Conservation (phyloP, 2,113 vertebrate genomes). For the Microtus pennsylvanicus region DNA sequence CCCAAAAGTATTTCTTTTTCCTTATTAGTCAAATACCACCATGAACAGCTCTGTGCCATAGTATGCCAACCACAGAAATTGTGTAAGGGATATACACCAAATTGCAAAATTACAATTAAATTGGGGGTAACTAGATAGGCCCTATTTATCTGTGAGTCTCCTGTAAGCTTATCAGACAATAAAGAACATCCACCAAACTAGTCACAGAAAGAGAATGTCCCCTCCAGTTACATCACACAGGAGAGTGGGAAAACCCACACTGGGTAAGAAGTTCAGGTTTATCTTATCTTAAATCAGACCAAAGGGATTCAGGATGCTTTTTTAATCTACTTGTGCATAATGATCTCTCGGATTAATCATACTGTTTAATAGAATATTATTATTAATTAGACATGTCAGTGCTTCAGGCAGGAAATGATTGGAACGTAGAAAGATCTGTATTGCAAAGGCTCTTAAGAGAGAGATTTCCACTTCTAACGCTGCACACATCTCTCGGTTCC, state of each 20-base stretch:
- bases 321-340: slow-evolving; percentile 81
- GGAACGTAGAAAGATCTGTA: slow-evolving; percentile 72
- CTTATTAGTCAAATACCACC: not conserved
- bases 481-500: slow-evolving; percentile 18
- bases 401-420: slow-evolving; percentile 78
- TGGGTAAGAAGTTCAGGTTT: slow-evolving; percentile 70
- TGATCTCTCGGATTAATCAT: slow-evolving; percentile 74
- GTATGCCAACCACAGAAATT: slow-evolving; percentile 30
- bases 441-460: slow-evolving; percentile 25
- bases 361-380: slow-evolving; percentile 75
- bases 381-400: slow-evolving; percentile 80
- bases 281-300: slow-evolving; percentile 78
- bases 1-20: slow-evolving; percentile 37
- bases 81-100: not conserved
- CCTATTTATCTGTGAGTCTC: slow-evolving; percentile 65
- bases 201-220: slow-evolving; percentile 54
- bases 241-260: slow-evolving; percentile 26
- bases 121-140: slow-evolving; percentile 52
- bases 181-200: slow-evolving; percentile 52
- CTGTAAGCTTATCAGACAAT: slow-evolving; percentile 77
- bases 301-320: slow-evolving; percentile 74
- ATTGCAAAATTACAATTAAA: slow-evolving; percentile 58
- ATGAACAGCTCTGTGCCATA: not conserved
- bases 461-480: slow-evolving; percentile 64
- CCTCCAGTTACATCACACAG: slow-evolving; percentile 50